These are phyloP conservation scores for Gobio gobio DNA, from an alignment of 2,113 vertebrate species.

Conservation along the genomic window DNA sequence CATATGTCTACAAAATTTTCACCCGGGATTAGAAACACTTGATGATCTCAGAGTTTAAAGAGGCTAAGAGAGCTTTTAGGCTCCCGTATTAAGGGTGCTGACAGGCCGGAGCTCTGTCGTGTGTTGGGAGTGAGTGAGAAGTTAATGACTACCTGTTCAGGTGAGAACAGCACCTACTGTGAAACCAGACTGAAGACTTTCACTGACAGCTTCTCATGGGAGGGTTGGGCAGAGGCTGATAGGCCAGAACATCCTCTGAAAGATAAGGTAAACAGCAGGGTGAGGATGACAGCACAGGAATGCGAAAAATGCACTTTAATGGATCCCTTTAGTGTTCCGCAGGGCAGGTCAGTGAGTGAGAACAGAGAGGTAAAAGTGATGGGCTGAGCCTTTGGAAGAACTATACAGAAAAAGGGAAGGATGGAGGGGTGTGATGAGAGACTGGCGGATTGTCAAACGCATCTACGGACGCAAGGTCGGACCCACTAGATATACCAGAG, in stretches of 20 bases:
- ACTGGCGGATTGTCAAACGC: neutral
- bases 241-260: conserved; percentile 66
- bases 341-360: conserved; percentile 71
- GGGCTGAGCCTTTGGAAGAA: conserved; percentile 14
- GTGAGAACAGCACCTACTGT: conserved; percentile 67
- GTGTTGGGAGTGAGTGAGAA: conserved; percentile 64
- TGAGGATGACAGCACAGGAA: conserved; percentile 71
- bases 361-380: conserved; percentile 30
- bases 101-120: conserved; percentile 62
- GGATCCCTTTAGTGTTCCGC: conserved; percentile 65
- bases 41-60: conserved; percentile 52
- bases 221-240: conserved; percentile 56
- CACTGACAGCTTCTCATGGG: conserved; percentile 77
- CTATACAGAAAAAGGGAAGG: conserved; percentile 6
- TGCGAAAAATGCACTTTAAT: conserved; percentile 76
- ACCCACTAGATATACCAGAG: neutral
- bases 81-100: conserved; percentile 60
- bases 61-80: conserved; percentile 65
- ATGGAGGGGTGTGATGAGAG: conserved; percentile 24
- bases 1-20: conserved; percentile 58
- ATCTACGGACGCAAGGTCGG: neutral
- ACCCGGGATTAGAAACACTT: conserved; percentile 62
- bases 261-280: conserved; percentile 79
- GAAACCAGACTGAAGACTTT: conserved; percentile 72
- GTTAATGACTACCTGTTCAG: conserved; percentile 72